These are phyloP conservation scores for Callionymus lyra DNA, from an alignment of 2,113 vertebrate species.

Conservation along the genomic window DNA sequence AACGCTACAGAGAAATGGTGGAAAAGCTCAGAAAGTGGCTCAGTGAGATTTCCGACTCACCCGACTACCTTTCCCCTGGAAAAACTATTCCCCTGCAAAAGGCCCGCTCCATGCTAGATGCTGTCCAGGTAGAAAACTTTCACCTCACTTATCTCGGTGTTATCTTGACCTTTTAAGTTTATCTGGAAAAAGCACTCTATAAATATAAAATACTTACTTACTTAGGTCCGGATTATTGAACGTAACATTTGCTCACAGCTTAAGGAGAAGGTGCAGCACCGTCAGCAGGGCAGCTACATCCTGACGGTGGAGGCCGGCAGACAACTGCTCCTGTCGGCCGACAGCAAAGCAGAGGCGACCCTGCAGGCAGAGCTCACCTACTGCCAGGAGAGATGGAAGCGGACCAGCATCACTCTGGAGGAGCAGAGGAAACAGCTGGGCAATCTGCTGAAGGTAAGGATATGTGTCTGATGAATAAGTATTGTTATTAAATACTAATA, in stretches of 20 bases:
- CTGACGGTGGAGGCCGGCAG: conserved; percentile 88
- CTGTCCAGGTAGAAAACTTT: conserved; percentile 83
- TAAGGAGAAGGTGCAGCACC: conserved; percentile 85
- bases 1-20: conserved; percentile 84
- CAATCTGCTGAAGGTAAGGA: conserved; percentile 68
- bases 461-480: no score
- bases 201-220: no score
- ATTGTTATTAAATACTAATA: no score
- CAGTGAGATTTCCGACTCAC: conserved; percentile 69
- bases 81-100: conserved; percentile 76
- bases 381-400: conserved; percentile 84
- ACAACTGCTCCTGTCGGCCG: conserved; percentile 85
- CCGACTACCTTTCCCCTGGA: conserved; percentile 53
- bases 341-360: conserved; percentile 69
- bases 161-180: no score
- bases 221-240: no score
- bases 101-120: conserved; percentile 79
- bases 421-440: conserved; percentile 78
- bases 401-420: conserved; percentile 70
- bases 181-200: no score
- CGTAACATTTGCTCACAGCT: conserved; percentile 58
- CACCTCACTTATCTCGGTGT: no score
- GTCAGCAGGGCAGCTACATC: conserved; percentile 95
- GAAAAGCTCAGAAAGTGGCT: conserved; percentile 87
- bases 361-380: conserved; percentile 82